phyloP scores from a whole-genome alignment of 1,140 invertebrate genomes.

The Hermetia illucens region DNA sequence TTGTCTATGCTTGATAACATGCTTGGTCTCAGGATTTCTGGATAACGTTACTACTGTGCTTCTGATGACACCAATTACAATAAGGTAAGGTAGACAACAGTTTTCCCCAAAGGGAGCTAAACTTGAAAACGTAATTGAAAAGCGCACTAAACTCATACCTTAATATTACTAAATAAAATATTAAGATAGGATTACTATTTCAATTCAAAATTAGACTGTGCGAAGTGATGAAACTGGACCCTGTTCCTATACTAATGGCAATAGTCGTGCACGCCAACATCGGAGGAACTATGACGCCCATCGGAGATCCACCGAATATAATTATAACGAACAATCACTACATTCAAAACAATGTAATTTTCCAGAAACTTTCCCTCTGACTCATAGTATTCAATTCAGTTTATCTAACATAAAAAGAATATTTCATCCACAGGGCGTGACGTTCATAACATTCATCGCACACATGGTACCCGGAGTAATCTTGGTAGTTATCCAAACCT shows the following conservation, averaged over 20 bases:
- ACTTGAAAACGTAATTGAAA: too few relatives aligned
- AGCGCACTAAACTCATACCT: too few relatives aligned
- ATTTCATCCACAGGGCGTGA: constrained; percentile 59
- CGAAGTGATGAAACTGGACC: constrained; percentile 65
- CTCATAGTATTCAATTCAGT: too few relatives aligned
- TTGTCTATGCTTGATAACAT: constrained; percentile 54
- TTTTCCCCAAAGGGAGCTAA: too few relatives aligned
- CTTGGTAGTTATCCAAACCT: constrained; percentile 40
- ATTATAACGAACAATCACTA: constrained; percentile 58
- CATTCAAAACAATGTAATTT: constrained; percentile 43
- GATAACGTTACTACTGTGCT: constrained; percentile 71
- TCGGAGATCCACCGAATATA: constrained; percentile 71
- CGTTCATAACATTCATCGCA: constrained; percentile 49
- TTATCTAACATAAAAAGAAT: background rate
- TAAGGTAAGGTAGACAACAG: constrained; percentile 31
- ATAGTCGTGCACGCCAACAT: constrained; percentile 68
- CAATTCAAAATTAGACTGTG: constrained; percentile 39
- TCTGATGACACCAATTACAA: constrained; percentile 64
- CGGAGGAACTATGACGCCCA: constrained; percentile 60
- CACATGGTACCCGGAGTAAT: constrained; percentile 55
- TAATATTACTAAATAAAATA: too few relatives aligned
- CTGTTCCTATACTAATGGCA: constrained; percentile 51
- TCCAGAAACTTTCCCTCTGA: constrained; percentile 27
- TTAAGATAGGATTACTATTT: too few relatives aligned
- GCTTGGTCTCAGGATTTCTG: constrained; percentile 53